Evolutionary conservation across 2,113 vertebrate genomes (phyloP).

Genomic region (Marmota monax): DNA sequence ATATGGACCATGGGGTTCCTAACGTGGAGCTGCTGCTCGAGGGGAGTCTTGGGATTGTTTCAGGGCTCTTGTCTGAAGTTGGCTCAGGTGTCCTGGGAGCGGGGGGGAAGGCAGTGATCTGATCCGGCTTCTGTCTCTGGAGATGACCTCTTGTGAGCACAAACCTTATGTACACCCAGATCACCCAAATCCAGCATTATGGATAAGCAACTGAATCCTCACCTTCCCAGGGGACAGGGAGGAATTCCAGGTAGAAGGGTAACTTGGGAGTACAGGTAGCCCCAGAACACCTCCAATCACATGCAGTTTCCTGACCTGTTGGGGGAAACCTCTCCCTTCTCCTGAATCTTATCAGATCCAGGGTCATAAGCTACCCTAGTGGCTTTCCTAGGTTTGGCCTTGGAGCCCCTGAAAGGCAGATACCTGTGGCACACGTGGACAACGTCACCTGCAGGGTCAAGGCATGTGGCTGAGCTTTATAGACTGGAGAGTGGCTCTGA

Average conservation of each 20-base stretch:
- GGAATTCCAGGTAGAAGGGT: background rate
- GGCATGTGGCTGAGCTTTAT: background rate
- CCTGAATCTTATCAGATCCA: too few relatives aligned
- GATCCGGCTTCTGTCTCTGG: too few relatives aligned
- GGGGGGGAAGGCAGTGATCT: background rate
- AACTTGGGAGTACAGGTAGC: too few relatives aligned
- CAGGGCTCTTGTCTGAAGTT: background rate
- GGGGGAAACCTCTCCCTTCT: too few relatives aligned
- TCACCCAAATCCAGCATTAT: too few relatives aligned
- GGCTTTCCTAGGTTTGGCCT: background rate
- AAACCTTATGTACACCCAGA: background rate
- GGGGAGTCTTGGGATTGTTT: background rate
- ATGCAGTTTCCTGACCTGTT: background rate
- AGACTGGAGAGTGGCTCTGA: background rate
- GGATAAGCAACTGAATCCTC: too few relatives aligned
- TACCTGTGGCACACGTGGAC: background rate
- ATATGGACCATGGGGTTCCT: background rate
- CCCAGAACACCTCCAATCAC: background rate
- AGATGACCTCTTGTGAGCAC: background rate
- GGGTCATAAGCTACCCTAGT: background rate
- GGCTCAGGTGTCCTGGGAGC: too few relatives aligned
- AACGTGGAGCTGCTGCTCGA: too few relatives aligned
- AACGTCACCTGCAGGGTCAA: too few relatives aligned
- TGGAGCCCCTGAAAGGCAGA: background rate
- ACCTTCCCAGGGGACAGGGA: background rate